Evolutionary conservation across 2,888 invertebrate genomes (phyloP).

Genomic region (Drosophila cracens): DNA sequence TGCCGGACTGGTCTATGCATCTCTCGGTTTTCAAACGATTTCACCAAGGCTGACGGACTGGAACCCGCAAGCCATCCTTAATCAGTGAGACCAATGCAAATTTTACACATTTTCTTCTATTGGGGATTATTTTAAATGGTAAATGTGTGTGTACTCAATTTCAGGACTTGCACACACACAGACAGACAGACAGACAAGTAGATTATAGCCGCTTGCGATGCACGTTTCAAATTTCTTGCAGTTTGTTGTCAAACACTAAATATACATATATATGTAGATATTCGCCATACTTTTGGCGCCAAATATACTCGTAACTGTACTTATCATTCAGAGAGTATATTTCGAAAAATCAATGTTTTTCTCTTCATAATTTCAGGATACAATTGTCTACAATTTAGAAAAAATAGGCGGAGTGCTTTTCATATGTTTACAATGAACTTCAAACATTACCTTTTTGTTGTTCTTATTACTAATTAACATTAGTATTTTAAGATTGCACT

Average conservation of each 20-base stretch:
- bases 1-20: conserved; percentile 65
- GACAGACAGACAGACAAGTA: not conserved
- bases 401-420: not conserved
- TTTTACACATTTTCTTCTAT: conserved; percentile 73
- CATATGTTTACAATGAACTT: not conserved
- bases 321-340: not conserved
- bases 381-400: not conserved
- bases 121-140: conserved; percentile 63
- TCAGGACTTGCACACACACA: conserved; percentile 25
- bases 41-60: conserved; percentile 35
- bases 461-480: too few species aligned
- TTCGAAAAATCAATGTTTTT: not conserved
- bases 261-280: too few species aligned
- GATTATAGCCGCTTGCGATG: not conserved
- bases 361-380: not conserved
- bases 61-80: conserved; percentile 67
- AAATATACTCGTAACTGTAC: not conserved
- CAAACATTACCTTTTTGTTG: not conserved
- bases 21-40: conserved; percentile 68
- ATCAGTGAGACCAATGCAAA: conserved; percentile 76
- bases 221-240: not conserved
- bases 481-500: not conserved
- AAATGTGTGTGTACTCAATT: conserved; percentile 52
- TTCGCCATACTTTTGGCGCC: too few species aligned
- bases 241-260: not conserved